Evolutionary conservation across 2,113 vertebrate genomes (phyloP).

Genomic region (Anser cygnoides): DNA sequence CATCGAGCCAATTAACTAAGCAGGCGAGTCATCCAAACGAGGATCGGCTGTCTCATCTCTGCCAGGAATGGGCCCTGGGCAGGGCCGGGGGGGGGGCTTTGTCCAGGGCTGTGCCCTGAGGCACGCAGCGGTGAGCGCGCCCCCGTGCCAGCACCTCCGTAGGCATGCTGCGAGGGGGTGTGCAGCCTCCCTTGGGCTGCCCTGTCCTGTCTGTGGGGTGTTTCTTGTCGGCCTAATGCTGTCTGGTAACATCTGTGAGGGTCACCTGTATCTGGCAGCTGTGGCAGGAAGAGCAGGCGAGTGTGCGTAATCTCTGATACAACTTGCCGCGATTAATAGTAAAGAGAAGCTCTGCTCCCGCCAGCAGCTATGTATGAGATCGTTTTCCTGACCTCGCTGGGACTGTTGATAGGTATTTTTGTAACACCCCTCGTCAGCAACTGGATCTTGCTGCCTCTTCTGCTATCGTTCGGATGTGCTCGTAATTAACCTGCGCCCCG

Average conservation of each 20-base stretch:
- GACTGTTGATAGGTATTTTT: background rate
- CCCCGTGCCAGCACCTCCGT: no score
- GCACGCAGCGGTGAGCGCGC: no score
- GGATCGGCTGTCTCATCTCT: background rate
- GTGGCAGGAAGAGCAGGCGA: background rate
- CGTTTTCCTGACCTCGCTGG: background rate
- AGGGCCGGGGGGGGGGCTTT: background rate
- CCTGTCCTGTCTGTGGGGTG: rapidly evolving
- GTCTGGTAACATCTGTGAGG: background rate
- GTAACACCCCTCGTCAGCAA: no score
- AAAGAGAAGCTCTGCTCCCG: background rate
- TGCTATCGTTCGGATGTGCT: background rate
- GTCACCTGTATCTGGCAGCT: background rate
- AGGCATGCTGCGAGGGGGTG: no score
- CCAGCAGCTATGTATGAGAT: background rate
- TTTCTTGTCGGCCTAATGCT: background rate
- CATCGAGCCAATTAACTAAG: slow-evolving; percentile 48
- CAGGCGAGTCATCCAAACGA: background rate
- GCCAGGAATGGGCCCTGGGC: background rate
- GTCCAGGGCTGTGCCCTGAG: background rate
- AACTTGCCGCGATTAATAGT: background rate
- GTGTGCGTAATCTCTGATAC: rapidly evolving
- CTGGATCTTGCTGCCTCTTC: background rate
- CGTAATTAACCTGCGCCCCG: background rate
- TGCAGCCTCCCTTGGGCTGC: background rate